Base-by-base conservation (phyloP, 1,140 invertebrate genomes). In the Dendrolimus punctatus region DNA sequence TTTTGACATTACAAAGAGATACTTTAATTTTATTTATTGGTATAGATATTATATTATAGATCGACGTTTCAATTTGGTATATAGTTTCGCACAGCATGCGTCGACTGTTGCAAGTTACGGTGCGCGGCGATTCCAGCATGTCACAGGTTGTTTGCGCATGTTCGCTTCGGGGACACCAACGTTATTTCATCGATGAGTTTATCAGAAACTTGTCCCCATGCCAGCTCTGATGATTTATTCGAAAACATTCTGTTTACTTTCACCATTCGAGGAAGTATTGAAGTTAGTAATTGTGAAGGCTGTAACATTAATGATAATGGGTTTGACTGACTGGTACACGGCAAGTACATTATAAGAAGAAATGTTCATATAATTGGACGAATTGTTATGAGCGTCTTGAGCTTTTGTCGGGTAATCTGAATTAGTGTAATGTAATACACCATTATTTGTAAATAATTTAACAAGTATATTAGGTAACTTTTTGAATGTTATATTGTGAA, bases 161-260 rank as follows among this genome's bases (percentile, higher is more conserved):
- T 78, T 71, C 68, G 61, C 60, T 49, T 23, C 62, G 8, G 8
- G 7, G 42, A 51, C 70, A 68, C 76, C 68, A 70, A 68, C 73
- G 65, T 64, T 76, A 74, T 75, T 68, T 75, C 75, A 81, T 76
- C 73, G 70, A 67, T 64, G 62, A 60, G 62, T 73, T 83, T 83
- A 85, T 81, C 78, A 70, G 51, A 57, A 68, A 69, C 68, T 65
- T 75, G 78, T 82, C 66, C 62, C 64, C 64, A 61, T 64, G 63
- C 64, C 66, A 44, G 52, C 46, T 43, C 62, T 60, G 64, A 82
- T 85, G 79, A 84, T 84, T 84, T 84, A 85, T 85, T 61, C 56
- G 39, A 37, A 45, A 55, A 62, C 65, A 60, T 68, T 69, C 66
- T 68, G 50, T 63, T 44, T 55, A 67, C 74, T 77, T 71, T 73